Percentiles rank a stretch among this genome's conserved stretches.
Conservation (phyloP, 2,797 vertebrate species). For the Clarias laeviceps region DNA sequence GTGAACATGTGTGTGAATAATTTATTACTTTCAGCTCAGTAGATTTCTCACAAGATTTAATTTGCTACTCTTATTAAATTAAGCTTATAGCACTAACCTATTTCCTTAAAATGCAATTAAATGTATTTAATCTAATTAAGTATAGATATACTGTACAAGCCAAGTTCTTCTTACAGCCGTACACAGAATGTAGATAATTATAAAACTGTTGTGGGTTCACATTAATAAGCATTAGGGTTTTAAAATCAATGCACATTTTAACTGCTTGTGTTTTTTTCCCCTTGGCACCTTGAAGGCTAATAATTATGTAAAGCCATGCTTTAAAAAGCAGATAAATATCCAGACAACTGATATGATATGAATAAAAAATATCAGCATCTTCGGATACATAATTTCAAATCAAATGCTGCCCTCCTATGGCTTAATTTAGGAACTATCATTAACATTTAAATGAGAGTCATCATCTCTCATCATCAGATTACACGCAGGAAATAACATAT, state of each 20-base stretch:
- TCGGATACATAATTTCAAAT: conserved; percentile 62
- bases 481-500: neutral
- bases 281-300: neutral
- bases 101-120: conserved; percentile 34
- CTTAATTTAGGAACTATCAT: conserved; percentile 61
- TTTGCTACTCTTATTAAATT: conserved; percentile 29
- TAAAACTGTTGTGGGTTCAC: neutral
- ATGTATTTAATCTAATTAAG: conserved; percentile 2
- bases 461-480: conserved; percentile 21
- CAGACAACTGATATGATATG: neutral
- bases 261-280: neutral
- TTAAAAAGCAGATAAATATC: neutral
- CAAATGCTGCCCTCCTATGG: conserved; percentile 73
- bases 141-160: neutral
- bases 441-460: conserved; percentile 38
- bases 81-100: conserved; percentile 19
- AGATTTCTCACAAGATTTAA: conserved; percentile 29
- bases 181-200: neutral
- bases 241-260: neutral
- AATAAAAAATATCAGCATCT: neutral
- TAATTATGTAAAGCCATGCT: neutral
- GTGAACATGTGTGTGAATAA: conserved; percentile 3
- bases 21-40: neutral
- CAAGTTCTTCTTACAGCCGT: neutral
- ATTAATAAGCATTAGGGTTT: neutral